Evolutionary conservation across 2,888 invertebrate species (phyloP).

Genomic region (Lochmaea crataegi): DNA sequence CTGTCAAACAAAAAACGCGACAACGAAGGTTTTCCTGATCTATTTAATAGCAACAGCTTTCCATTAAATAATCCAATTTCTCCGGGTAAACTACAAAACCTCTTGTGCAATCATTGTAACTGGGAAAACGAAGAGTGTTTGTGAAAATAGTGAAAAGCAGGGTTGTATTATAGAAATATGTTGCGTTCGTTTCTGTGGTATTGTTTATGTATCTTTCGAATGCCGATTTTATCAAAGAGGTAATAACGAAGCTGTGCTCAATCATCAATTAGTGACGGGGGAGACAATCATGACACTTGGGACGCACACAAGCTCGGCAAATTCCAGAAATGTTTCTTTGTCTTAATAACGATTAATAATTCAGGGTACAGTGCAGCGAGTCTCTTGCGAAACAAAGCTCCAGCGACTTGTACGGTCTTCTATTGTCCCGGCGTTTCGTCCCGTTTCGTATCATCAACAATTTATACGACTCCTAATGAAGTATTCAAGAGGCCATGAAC

Average conservation of each 20-base stretch:
- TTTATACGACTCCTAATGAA: slow-evolving; percentile 46
- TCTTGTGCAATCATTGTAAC: too few relatives aligned
- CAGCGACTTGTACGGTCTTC: slow-evolving; percentile 42
- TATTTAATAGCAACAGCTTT: too few relatives aligned
- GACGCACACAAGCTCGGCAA: slow-evolving; percentile 33
- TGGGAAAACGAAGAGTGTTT: too few relatives aligned
- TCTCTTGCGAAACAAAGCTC: slow-evolving; percentile 44
- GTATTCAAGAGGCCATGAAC: slow-evolving; percentile 45
- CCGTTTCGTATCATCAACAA: slow-evolving; percentile 44
- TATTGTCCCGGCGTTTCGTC: slow-evolving; percentile 41
- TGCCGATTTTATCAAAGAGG: not conserved
- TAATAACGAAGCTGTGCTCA: slow-evolving; percentile 4
- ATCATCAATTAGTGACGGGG: slow-evolving; percentile 10
- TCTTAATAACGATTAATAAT: slow-evolving; percentile 50
- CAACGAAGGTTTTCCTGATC: too few relatives aligned
- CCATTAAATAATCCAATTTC: too few relatives aligned
- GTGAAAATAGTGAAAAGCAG: too few relatives aligned
- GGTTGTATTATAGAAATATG: not conserved
- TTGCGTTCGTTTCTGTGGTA: not conserved
- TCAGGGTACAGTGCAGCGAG: slow-evolving; percentile 44
- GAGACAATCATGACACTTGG: slow-evolving; percentile 18
- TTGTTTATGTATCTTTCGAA: not conserved
- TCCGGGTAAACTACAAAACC: too few relatives aligned
- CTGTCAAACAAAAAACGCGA: too few relatives aligned
- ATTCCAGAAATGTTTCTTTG: slow-evolving; percentile 43